Evolutionary conservation across 2,888 invertebrate species (phyloP).

Genomic region (Uropetala carovei): DNA sequence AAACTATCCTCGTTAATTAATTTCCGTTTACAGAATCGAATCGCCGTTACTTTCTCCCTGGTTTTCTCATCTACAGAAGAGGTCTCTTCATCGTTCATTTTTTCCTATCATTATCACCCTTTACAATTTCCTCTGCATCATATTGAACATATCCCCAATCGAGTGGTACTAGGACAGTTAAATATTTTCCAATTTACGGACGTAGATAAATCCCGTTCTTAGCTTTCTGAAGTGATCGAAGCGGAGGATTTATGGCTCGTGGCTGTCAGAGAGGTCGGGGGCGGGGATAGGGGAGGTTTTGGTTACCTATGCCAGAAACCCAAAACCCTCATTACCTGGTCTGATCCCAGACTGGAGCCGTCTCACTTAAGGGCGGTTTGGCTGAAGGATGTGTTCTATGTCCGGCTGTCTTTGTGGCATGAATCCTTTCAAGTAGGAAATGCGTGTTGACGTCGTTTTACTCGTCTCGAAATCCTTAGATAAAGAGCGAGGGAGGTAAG

Average conservation of each 20-base stretch:
- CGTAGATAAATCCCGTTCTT: background rate
- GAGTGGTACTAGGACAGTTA: no score
- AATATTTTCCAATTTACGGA: no score
- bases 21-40: no score
- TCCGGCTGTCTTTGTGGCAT: background rate
- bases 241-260: background rate
- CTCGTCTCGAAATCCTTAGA: background rate
- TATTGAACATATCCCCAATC: no score
- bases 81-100: no score
- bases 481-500: background rate
- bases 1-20: no score
- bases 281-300: background rate
- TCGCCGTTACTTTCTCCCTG: no score
- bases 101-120: no score
- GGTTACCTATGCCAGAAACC: background rate
- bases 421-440: background rate
- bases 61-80: no score
- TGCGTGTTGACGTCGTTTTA: slow-evolving; percentile 9
- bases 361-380: slow-evolving; percentile 1
- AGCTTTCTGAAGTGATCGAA: background rate
- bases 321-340: background rate
- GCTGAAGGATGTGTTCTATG: background rate
- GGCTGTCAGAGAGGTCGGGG: background rate
- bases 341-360: slow-evolving; percentile 21
- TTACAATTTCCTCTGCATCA: no score